Evolutionary conservation across 92 coral and sea anemone genomes (phyloP).

Genomic region (Umimayanthus chanpuru): DNA sequence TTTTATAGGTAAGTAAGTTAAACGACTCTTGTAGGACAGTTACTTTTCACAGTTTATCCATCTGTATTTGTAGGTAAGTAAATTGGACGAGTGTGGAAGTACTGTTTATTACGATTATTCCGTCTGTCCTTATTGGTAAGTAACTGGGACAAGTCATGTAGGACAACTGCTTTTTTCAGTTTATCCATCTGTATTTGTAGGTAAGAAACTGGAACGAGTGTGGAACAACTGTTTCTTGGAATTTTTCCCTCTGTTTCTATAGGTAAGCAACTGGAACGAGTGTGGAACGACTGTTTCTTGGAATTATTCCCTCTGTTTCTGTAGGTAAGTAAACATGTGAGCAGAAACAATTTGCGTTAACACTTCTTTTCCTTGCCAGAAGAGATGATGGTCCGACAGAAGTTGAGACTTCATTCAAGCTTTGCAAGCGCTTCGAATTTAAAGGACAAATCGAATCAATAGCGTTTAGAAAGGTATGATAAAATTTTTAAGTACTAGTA

Average conservation of each 20-base stretch:
- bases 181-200: slow-evolving; percentile 60
- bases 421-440: slow-evolving; percentile 50
- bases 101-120: background rate
- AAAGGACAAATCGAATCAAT: slow-evolving; percentile 72
- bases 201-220: slow-evolving; percentile 53
- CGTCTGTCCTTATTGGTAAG: no score
- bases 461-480: slow-evolving; percentile 55
- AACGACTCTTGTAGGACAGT: no score
- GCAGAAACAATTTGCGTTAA: no score
- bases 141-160: slow-evolving; percentile 49
- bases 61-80: slow-evolving; percentile 61
- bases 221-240: slow-evolving; percentile 74
- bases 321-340: background rate
- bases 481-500: no score
- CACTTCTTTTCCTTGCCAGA: background rate
- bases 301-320: background rate
- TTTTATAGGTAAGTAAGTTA: no score
- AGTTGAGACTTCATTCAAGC: slow-evolving; percentile 17
- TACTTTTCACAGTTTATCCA: no score
- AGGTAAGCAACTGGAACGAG: slow-evolving; percentile 37
- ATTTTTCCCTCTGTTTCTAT: slow-evolving; percentile 54
- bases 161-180: slow-evolving; percentile 69
- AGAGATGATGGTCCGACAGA: slow-evolving; percentile 1
- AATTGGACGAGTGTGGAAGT: background rate
- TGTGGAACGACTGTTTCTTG: background rate